These are phyloP conservation scores for Pseudochirops corinnae DNA, from an alignment of 2,797 vertebrate genomes.

Conservation along the genomic window DNA sequence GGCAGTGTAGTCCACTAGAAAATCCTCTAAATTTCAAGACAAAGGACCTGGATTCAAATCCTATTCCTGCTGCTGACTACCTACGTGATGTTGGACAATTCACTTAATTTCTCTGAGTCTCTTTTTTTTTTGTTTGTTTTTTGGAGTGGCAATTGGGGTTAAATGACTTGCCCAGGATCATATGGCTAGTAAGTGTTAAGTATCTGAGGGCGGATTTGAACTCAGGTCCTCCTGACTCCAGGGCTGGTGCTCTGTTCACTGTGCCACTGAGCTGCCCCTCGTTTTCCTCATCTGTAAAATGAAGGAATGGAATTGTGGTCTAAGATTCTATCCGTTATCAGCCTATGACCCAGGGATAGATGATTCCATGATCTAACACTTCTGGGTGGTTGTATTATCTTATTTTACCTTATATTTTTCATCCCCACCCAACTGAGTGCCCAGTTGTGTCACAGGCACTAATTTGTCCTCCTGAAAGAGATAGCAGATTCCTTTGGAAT, in stretches of 20 bases:
- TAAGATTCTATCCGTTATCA: neutral
- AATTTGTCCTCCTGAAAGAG: constrained; percentile 41
- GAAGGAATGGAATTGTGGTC: neutral
- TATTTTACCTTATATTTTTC: constrained; percentile 27
- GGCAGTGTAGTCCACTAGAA: neutral
- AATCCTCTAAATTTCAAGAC: neutral
- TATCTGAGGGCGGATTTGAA: too few species aligned
- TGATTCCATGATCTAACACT: neutral
- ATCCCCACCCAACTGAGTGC: neutral
- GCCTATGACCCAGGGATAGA: neutral
- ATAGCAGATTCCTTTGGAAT: constrained; percentile 25
- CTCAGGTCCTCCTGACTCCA: too few species aligned
- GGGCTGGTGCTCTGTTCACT: too few species aligned
- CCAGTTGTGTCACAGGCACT: constrained; percentile 20
- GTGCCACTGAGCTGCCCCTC: too few species aligned
- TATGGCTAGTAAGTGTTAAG: too few species aligned
- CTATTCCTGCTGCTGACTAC: neutral
- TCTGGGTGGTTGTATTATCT: constrained; percentile 1
- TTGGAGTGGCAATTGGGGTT: too few species aligned
- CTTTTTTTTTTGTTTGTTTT: too few species aligned
- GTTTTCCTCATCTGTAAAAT: neutral
- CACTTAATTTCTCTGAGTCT: neutral
- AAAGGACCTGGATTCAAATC: neutral
- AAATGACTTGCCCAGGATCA: too few species aligned
- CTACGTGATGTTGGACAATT: neutral